Base-by-base conservation (phyloP, 2,888 invertebrate genomes). In the Omphaloscelis lunosa region DNA sequence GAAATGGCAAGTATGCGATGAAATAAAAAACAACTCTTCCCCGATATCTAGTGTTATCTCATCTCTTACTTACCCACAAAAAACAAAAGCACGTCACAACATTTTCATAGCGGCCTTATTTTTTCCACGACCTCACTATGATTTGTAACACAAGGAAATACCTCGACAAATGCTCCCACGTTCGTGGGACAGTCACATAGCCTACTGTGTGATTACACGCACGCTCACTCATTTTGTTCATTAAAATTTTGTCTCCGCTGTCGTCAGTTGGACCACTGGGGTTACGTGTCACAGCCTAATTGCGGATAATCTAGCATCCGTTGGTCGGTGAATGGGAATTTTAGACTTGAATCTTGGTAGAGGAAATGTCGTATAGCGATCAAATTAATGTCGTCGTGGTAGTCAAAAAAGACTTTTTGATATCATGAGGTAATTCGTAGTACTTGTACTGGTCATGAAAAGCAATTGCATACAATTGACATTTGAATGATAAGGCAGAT, bases 221-320 rank as follows among this genome's bases (percentile, higher is more conserved):
- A 92, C 93, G 93, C 91, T 91, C 88, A 86, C 90, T 91, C 90
- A 92, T 92, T 93, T 89, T 79, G 82, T 91, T 93, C 93, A 93
- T 94, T 94, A 94, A 93, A 91, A 92, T 93, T 92, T 91, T 92
- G 93, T 94, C 93, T 91, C 87, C 82, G 84, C 82, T 93, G 93
- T 93, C 92, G 89, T 87, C 91, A 83, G 75, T 67, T 68, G 81
- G 85, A 85, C 91, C 91, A 91, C 91, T 90, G 91, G 90, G 89
- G 80, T 87, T 80, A 79, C 79, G 76, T 78, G 79, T 84, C 78
- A 72, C 41, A 29, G 72, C 84, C 87, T 92, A 91, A 92, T 93
- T 93, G 88, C 82, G 86, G 88, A 89, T 90, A 91, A 93, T 92
- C 89, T 90, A 85, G 81, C 81, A 70, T 80, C 73, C 76, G 71